Evolutionary conservation across 2,888 invertebrate species (phyloP).

Genomic region (Leucozona laternaria): DNA sequence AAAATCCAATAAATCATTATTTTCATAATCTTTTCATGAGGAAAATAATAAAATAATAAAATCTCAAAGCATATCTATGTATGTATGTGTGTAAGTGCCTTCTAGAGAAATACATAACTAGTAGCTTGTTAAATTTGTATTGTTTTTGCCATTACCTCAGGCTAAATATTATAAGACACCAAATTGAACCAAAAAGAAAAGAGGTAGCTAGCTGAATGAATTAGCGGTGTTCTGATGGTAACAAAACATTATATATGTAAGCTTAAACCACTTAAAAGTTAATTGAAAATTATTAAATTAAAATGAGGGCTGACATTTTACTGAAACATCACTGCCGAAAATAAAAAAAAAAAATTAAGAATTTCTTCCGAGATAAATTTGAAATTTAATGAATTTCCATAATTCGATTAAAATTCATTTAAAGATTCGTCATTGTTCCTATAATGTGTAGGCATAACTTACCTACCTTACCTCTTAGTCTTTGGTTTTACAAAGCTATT

Average conservation of each 20-base stretch:
- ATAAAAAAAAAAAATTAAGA: not conserved
- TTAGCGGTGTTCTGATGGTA: not conserved
- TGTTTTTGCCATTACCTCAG: not conserved
- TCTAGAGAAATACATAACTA: too few relatives aligned
- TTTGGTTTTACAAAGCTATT: too few relatives aligned
- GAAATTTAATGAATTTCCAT: constrained; percentile 6
- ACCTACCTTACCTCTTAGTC: too few relatives aligned
- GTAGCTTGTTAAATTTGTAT: not conserved
- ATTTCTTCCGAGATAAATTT: not conserved
- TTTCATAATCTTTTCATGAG: too few relatives aligned
- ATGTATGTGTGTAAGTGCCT: too few relatives aligned
- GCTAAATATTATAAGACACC: not conserved
- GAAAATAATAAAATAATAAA: not conserved
- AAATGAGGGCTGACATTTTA: constrained; percentile 27
- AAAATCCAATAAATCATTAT: too few relatives aligned
- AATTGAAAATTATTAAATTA: constrained; percentile 52
- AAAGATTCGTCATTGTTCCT: not conserved
- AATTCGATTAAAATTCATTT: constrained; percentile 2
- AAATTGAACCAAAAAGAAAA: not conserved
- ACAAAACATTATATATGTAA: constrained; percentile 3
- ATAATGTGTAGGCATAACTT: not conserved
- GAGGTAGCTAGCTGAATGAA: constrained; percentile 15
- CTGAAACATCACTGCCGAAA: not conserved
- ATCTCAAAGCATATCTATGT: not conserved
- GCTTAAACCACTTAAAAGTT: constrained; percentile 40